Evolutionary conservation across 2,113 vertebrate genomes (phyloP).

Genomic region (Scartelaos histophorus): DNA sequence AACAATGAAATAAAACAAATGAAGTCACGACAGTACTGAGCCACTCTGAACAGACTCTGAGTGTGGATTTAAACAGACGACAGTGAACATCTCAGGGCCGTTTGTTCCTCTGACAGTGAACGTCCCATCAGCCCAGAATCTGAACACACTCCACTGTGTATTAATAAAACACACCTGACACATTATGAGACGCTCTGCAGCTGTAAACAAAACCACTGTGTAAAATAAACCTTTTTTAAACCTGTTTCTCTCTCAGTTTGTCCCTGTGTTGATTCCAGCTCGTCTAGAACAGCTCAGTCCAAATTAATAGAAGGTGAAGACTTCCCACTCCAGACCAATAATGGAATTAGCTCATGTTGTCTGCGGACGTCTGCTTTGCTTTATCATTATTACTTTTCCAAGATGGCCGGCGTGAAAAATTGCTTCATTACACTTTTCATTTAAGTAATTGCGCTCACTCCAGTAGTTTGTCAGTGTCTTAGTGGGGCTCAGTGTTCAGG

Average conservation of each 20-base stretch:
- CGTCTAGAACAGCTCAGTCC: constrained; percentile 3
- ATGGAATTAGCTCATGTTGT: constrained; percentile 22
- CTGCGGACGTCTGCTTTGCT: constrained; percentile 19
- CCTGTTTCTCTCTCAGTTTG: neutral
- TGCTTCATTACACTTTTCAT: constrained; percentile 27
- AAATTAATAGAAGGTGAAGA: constrained; percentile 24
- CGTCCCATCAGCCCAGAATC: no score
- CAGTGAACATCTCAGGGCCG: no score
- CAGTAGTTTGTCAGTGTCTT: neutral
- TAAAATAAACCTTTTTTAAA: neutral
- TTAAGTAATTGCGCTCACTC: constrained; percentile 11
- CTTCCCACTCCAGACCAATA: constrained; percentile 5
- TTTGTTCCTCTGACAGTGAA: no score
- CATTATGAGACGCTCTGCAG: neutral
- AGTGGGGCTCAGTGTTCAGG: constrained; percentile 7
- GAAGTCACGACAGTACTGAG: no score
- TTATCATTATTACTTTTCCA: constrained; percentile 22
- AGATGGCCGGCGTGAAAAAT: constrained; percentile 25
- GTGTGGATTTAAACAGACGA: no score
- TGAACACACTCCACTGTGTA: no score
- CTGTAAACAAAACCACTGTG: neutral
- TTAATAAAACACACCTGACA: no score
- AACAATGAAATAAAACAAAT: no score
- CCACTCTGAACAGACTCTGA: no score
- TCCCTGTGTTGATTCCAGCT: neutral